A percentile compares a stretch with the other conserved stretches of the same genome.
phyloP scores from a whole-genome alignment of 53 echinoderm and acorn worm species.

The Paracentrotus lividus region DNA sequence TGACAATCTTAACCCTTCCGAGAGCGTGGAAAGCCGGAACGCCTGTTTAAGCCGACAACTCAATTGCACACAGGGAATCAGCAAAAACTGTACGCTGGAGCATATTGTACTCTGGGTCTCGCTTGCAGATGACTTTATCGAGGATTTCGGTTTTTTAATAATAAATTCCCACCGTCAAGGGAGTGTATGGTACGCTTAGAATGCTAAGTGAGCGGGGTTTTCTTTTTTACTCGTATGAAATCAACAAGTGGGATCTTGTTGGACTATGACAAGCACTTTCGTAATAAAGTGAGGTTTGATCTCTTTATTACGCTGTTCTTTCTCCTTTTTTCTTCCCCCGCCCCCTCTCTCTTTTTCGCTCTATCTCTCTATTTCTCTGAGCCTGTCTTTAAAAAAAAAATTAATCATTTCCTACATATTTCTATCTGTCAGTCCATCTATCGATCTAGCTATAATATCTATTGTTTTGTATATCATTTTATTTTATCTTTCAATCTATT shows the following conservation, averaged over 20 bases:
- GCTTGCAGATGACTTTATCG: slow-evolving; percentile 22
- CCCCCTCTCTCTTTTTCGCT: neutral
- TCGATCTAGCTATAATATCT: neutral
- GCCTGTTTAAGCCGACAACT: slow-evolving; percentile 69
- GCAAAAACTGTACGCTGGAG: neutral
- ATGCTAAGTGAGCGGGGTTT: slow-evolving; percentile 33
- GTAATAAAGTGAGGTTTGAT: slow-evolving; percentile 14
- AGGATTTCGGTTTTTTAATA: slow-evolving; percentile 59
- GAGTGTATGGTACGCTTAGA: slow-evolving; percentile 23
- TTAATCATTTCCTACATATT: neutral
- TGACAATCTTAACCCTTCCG: slow-evolving; percentile 11
- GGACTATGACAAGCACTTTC: slow-evolving; percentile 31
- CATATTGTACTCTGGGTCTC: neutral
- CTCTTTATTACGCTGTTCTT: neutral
- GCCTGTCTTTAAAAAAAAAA: too few species aligned
- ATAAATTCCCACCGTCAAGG: slow-evolving; percentile 56
- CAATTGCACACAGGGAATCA: neutral
- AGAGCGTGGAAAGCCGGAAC: slow-evolving; percentile 51
- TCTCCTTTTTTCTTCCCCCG: too few species aligned
- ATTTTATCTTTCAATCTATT: too few species aligned
- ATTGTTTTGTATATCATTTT: too few species aligned
- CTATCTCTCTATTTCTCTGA: neutral
- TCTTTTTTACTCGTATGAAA: neutral
- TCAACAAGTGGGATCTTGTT: slow-evolving; percentile 57
- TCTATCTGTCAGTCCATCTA: neutral